Evolutionary conservation across 2,888 invertebrate species (phyloP).

Genomic region (Troglohyphantes excavatus): DNA sequence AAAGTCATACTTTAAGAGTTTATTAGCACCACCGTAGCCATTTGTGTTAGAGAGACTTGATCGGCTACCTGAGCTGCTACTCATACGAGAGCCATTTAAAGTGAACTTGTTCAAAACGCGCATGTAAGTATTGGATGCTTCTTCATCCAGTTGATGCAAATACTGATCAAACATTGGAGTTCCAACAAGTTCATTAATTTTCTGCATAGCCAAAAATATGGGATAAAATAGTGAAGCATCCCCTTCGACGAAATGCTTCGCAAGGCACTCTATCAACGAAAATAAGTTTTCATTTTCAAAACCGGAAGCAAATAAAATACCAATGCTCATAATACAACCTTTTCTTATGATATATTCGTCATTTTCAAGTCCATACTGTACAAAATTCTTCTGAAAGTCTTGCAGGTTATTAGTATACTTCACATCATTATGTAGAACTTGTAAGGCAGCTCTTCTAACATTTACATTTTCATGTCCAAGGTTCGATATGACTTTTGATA

Average conservation of each 20-base stretch:
- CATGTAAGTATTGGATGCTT: slow-evolving; percentile 76
- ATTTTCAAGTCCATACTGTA: slow-evolving; percentile 83
- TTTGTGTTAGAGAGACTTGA: slow-evolving; percentile 71
- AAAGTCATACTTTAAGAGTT: slow-evolving; percentile 80
- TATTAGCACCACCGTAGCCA: slow-evolving; percentile 34
- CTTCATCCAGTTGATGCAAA: slow-evolving; percentile 75
- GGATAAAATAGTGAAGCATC: slow-evolving; percentile 81
- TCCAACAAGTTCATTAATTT: slow-evolving; percentile 83
- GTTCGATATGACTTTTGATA: slow-evolving; percentile 89
- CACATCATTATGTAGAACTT: slow-evolving; percentile 83
- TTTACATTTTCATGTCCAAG: slow-evolving; percentile 85
- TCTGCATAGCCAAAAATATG: slow-evolving; percentile 82
- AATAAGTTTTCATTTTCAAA: slow-evolving; percentile 82
- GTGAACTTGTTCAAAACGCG: slow-evolving; percentile 75
- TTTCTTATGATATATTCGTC: slow-evolving; percentile 82
- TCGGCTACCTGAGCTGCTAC: slow-evolving; percentile 70
- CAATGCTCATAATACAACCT: slow-evolving; percentile 83
- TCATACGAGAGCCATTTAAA: slow-evolving; percentile 60
- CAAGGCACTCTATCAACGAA: slow-evolving; percentile 80
- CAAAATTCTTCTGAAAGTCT: slow-evolving; percentile 82
- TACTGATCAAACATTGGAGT: slow-evolving; percentile 82
- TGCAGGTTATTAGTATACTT: slow-evolving; percentile 83
- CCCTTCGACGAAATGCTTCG: slow-evolving; percentile 81
- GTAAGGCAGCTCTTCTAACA: slow-evolving; percentile 83
- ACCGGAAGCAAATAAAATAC: slow-evolving; percentile 83